phyloP scores from a whole-genome alignment of 2,888 invertebrate species.

The Syritta pipiens region DNA sequence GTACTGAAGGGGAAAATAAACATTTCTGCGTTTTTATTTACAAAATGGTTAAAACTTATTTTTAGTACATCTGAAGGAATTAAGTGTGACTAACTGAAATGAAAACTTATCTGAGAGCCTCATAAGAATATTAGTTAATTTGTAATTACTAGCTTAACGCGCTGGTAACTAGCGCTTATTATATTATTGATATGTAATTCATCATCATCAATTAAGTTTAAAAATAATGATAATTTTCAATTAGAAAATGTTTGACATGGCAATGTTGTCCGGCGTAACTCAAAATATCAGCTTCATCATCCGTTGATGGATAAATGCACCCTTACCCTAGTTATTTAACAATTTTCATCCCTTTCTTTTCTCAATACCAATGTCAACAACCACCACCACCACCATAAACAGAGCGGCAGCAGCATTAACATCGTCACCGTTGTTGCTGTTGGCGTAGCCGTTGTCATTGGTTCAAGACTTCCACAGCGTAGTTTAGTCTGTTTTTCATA shows the following conservation, averaged over 20 bases:
- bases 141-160: too few relatives aligned
- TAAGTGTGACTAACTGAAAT: too few relatives aligned
- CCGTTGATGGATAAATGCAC: conserved; percentile 38
- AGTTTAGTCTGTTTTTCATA: conserved; percentile 30
- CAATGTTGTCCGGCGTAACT: conserved; percentile 21
- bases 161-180: too few relatives aligned
- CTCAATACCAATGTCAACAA: conserved; percentile 68
- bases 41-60: too few relatives aligned
- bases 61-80: too few relatives aligned
- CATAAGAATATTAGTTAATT: too few relatives aligned
- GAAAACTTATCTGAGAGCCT: too few relatives aligned
- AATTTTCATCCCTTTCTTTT: conserved; percentile 42
- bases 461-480: conserved; percentile 33
- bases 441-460: conserved; percentile 19
- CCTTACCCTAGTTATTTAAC: conserved; percentile 52
- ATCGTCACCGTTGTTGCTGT: conserved; percentile 12
- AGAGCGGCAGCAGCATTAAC: background rate
- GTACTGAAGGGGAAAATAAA: too few relatives aligned
- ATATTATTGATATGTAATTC: too few relatives aligned
- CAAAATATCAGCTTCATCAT: conserved; percentile 35
- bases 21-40: too few relatives aligned
- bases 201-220: too few relatives aligned
- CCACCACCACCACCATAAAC: conserved; percentile 45
- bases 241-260: conserved; percentile 10
- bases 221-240: background rate